Evolutionary conservation across 2,113 vertebrate genomes (phyloP).

Genomic region (Tetrax tetrax): DNA sequence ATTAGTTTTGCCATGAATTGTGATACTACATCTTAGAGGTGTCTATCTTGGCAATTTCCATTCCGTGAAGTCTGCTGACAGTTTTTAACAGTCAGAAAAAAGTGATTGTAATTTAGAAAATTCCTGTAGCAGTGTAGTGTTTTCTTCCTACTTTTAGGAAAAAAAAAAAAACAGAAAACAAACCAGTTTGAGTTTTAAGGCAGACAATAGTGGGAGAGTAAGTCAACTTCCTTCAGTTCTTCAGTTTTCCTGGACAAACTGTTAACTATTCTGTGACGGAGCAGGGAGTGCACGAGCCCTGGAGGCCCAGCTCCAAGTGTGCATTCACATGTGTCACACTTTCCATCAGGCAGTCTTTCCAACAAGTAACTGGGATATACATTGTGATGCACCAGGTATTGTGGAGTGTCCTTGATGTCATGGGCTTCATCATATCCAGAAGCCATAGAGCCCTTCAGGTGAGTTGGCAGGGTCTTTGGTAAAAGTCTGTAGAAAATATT

Average conservation of each 20-base stretch:
- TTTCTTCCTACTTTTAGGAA: neutral
- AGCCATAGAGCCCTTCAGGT: neutral
- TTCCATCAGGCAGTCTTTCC: neutral
- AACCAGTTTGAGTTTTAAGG: neutral
- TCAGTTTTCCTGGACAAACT: neutral
- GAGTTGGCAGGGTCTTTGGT: neutral
- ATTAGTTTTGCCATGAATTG: neutral
- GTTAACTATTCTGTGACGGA: neutral
- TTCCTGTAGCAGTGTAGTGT: neutral
- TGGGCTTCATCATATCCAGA: neutral
- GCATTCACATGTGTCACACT: accelerated
- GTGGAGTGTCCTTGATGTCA: neutral
- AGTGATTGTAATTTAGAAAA: neutral
- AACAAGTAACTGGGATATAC: neutral
- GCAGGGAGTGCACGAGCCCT: neutral
- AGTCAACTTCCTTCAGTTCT: neutral
- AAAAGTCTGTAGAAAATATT: neutral
- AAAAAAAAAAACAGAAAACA: neutral
- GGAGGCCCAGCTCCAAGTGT: neutral
- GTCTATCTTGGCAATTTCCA: neutral
- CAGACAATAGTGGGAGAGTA: neutral
- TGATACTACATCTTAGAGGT: neutral
- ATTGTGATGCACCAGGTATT: neutral
- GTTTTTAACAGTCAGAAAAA: neutral
- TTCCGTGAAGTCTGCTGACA: neutral